Evolutionary conservation across 2,113 vertebrate genomes (phyloP).

Genomic region (Cryptotis parvus): DNA sequence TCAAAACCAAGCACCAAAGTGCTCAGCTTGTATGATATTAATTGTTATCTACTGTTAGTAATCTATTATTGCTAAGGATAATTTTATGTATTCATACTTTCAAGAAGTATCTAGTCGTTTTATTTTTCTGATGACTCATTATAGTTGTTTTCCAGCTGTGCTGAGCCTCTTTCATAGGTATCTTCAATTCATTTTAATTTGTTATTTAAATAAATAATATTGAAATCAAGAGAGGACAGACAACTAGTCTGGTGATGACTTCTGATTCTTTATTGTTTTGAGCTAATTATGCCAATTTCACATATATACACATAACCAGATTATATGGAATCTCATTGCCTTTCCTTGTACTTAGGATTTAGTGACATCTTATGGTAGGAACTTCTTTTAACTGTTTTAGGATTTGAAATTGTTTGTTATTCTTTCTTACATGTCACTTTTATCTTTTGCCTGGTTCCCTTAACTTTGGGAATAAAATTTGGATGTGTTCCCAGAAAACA

Average conservation of each 20-base stretch:
- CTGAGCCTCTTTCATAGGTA: slow-evolving; percentile 56
- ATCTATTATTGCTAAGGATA: slow-evolving; percentile 64
- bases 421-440: background rate
- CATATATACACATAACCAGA: slow-evolving; percentile 63
- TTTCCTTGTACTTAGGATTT: slow-evolving; percentile 38
- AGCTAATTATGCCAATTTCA: slow-evolving; percentile 74
- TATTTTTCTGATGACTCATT: slow-evolving; percentile 43
- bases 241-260: slow-evolving; percentile 62
- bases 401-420: slow-evolving; percentile 27
- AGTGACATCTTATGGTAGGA: slow-evolving; percentile 72
- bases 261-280: slow-evolving; percentile 54
- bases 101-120: slow-evolving; percentile 55
- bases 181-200: slow-evolving; percentile 76
- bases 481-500: slow-evolving; percentile 26
- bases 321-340: slow-evolving; percentile 65
- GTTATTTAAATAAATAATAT: slow-evolving; percentile 75
- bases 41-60: slow-evolving; percentile 53
- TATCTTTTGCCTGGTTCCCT: slow-evolving; percentile 2
- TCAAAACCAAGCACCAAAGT: slow-evolving; percentile 40
- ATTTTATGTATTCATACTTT: slow-evolving; percentile 64
- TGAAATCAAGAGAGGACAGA: slow-evolving; percentile 74
- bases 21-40: slow-evolving; percentile 41
- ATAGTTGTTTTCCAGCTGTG: slow-evolving; percentile 20
- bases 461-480: slow-evolving; percentile 47
- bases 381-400: slow-evolving; percentile 36